Conservation (phyloP, 2,888 invertebrate genomes). For the Augochlorella aurata region DNA sequence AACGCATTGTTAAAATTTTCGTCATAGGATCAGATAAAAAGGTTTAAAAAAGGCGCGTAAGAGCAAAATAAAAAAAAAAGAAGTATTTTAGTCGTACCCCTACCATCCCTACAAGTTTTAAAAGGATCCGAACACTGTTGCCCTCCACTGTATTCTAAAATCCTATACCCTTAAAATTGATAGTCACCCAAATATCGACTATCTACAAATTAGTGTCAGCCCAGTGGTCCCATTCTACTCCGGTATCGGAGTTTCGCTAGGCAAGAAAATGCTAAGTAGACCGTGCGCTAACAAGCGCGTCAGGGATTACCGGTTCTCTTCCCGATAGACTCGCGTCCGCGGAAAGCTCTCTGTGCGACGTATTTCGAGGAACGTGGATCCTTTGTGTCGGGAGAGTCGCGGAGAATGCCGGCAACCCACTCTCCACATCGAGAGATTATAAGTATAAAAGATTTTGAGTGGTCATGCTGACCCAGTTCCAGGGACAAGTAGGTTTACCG, state of each 20-base stretch:
- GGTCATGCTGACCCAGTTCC: conserved; percentile 45
- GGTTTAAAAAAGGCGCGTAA: too few relatives aligned
- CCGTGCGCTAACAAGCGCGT: background rate
- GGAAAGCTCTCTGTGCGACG: background rate
- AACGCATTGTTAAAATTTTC: too few relatives aligned
- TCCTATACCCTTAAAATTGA: too few relatives aligned
- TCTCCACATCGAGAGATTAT: conserved; percentile 30
- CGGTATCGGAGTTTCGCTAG: background rate
- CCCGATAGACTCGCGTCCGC: background rate
- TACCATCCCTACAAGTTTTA: too few relatives aligned
- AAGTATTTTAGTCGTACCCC: too few relatives aligned
- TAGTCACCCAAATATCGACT: too few relatives aligned
- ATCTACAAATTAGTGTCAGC: background rate
- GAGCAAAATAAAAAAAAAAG: too few relatives aligned
- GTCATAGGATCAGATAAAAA: too few relatives aligned
- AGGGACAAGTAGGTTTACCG: conserved; percentile 45
- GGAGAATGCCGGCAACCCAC: background rate
- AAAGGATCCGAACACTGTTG: too few relatives aligned
- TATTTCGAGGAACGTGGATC: conserved; percentile 13
- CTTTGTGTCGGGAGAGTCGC: conserved; percentile 26
- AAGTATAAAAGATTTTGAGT: conserved; percentile 48
- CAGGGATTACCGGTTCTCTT: conserved; percentile 4
- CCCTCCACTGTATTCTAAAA: too few relatives aligned
- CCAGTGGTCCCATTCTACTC: background rate
- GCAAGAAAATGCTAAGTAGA: background rate